Evolutionary conservation across 92 coral and sea anemone species (phyloP).

Genomic region (Paramuricea clavata): DNA sequence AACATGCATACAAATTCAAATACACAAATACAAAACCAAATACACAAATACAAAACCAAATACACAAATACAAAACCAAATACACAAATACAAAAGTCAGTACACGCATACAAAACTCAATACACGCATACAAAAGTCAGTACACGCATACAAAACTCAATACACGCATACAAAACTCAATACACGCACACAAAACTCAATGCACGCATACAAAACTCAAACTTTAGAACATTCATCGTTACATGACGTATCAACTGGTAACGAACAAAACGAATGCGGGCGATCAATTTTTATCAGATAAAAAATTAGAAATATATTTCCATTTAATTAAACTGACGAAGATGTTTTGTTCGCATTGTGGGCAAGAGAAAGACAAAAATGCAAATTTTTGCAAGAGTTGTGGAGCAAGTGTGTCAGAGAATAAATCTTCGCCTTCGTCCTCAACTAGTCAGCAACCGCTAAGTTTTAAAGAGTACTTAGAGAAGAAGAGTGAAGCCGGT

Average conservation of each 20-base stretch:
- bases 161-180: not conserved
- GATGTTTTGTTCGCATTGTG: conserved; percentile 19
- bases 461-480: conserved; percentile 25
- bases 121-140: no score
- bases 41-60: no score
- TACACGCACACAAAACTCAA: not conserved
- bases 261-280: not conserved
- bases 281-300: not conserved
- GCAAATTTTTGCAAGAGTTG: conserved; percentile 29
- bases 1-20: no score
- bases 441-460: conserved; percentile 16
- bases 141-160: no score
- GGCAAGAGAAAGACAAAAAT: not conserved
- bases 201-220: not conserved
- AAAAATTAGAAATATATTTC: not conserved
- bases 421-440: not conserved
- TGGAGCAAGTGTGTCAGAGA: conserved; percentile 2
- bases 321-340: not conserved
- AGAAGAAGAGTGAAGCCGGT: conserved; percentile 14
- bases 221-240: not conserved
- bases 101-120: no score
- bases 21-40: no score
- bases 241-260: not conserved
- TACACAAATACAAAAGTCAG: no score
- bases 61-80: no score